Evolutionary conservation across 2,888 invertebrate genomes (phyloP).

Genomic region (Thereva nobilitata): DNA sequence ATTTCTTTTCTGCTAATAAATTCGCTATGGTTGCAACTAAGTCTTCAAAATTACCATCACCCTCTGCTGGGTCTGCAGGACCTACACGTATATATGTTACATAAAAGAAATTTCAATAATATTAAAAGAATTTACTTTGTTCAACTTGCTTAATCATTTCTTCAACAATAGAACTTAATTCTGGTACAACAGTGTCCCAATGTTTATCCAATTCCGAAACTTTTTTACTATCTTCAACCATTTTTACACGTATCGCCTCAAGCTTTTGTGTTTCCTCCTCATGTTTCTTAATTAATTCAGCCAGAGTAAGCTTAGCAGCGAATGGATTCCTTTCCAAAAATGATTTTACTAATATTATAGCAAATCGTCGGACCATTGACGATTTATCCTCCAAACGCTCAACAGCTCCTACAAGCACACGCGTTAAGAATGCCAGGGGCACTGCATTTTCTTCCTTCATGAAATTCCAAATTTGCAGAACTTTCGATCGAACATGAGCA

Average conservation of each 20-base stretch:
- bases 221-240: conserved; percentile 64
- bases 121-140: conserved; percentile 45
- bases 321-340: conserved; percentile 86
- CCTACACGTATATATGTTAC: conserved; percentile 37
- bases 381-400: conserved; percentile 81
- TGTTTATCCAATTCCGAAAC: conserved; percentile 60
- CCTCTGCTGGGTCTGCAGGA: conserved; percentile 45
- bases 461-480: conserved; percentile 79
- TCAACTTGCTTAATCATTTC: conserved; percentile 47
- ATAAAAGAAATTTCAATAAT: neutral
- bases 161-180: conserved; percentile 51
- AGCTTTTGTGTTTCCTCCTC: conserved; percentile 55
- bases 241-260: conserved; percentile 58
- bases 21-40: conserved; percentile 50
- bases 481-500: conserved; percentile 84
- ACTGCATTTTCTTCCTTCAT: conserved; percentile 79
- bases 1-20: conserved; percentile 51
- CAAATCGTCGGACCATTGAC: conserved; percentile 81
- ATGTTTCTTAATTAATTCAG: conserved; percentile 67
- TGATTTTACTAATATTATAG: conserved; percentile 63
- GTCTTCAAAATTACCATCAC: conserved; percentile 52
- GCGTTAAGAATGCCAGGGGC: conserved; percentile 71
- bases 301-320: conserved; percentile 65
- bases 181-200: conserved; percentile 50
- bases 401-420: conserved; percentile 69